phyloP scores from a whole-genome alignment of 2,888 invertebrate species.

The Fabriciana adippe region DNA sequence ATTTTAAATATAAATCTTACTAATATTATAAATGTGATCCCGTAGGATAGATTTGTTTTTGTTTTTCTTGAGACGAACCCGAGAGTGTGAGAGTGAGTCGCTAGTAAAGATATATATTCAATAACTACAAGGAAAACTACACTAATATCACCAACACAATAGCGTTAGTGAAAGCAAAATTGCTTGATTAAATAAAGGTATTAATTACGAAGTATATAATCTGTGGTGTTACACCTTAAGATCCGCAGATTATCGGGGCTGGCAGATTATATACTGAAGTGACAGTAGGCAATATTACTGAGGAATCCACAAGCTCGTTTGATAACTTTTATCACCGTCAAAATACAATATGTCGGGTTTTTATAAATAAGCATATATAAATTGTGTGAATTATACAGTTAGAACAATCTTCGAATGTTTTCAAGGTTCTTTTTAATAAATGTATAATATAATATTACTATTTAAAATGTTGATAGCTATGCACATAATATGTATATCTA shows the following conservation, averaged over 20 bases:
- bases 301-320: not conserved
- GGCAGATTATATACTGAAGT: slow-evolving; percentile 11
- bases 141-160: slow-evolving; percentile 4
- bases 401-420: too few species aligned
- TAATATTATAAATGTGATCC: too few species aligned
- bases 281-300: slow-evolving; percentile 1
- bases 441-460: too few species aligned
- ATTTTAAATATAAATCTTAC: too few species aligned
- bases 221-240: not conserved
- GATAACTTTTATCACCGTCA: slow-evolving; percentile 2
- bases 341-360: not conserved
- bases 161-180: slow-evolving; percentile 16
- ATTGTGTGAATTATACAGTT: too few species aligned
- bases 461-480: too few species aligned
- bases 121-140: not conserved
- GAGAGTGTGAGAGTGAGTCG: too few species aligned
- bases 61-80: too few species aligned
- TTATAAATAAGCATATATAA: not conserved
- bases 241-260: slow-evolving; percentile 28
- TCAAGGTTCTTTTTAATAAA: too few species aligned
- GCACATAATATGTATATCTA: too few species aligned
- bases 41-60: too few species aligned
- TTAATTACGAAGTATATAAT: slow-evolving; percentile 7
- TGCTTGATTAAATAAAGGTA: slow-evolving; percentile 36
- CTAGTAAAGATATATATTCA: not conserved